Evolutionary conservation across 2,797 vertebrate species (phyloP), one percentile per base, ranked within the genome.

Genomic region (Gymnothorax javanicus): DNA sequence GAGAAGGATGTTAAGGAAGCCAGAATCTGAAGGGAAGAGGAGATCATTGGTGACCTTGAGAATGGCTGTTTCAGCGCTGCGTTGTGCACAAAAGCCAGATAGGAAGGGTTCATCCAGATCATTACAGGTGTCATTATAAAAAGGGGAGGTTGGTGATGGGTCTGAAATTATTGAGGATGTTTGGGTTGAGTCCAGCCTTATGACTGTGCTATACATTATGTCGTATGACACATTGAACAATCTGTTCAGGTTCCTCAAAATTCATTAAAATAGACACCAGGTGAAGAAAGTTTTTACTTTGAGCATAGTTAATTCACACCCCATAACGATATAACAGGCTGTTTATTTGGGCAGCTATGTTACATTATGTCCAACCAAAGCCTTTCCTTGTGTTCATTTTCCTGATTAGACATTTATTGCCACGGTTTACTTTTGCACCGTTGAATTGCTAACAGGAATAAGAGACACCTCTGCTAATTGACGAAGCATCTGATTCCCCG

Each of bases 401-500:
- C 8, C 33, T 50, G 9, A 3, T 20, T 33, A 15, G 6, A n/a
- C 8, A 71, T 71, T 13, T 43, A 79, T 12, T 79, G 3, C 13
- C 13, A 50, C 43, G 0, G 17, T 52, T 81, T 54, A 81, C 13
- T 17, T 17, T 20, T 25, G 58, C n/a, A 27, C 12, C 9, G 25
- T 82, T 81, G 33, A 11, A 20, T 81, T 85, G 85, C 77, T 87
- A 58, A 82, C 64, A 57, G 69, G 73, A 87, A 50, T 87, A 67
- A 82, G 82, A 56, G 64, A 56, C 67, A 75, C 75, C 88, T 82
- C 13, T 60, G 33, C 33, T 84, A 25, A 64, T 75, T 4, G 25
- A 9, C 43, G 86, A 75, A 54, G 69, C 62, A 23, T 20, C 27
- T 87, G 79, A 62, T 56, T 60, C 59, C 59, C 85, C 20, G n/a